Percentiles rank a stretch among this genome's conserved stretches.
These are phyloP conservation scores for Palloptera scutellata DNA, from an alignment of 2,888 invertebrate genomes.

Conservation along the genomic window DNA sequence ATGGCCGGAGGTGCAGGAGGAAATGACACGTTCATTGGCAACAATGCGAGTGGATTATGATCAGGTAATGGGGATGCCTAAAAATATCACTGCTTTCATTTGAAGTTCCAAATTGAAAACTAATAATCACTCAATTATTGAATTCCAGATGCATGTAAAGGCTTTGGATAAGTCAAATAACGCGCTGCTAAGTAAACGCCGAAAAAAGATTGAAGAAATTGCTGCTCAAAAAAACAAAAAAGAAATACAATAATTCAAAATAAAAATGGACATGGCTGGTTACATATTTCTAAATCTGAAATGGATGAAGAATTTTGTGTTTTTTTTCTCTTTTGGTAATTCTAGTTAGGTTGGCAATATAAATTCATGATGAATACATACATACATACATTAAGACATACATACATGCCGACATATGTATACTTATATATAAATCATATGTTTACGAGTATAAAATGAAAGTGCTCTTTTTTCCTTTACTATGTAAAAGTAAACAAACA, in stretches of 20 bases:
- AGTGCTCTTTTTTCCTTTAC: conserved; percentile 41
- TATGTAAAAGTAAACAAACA: conserved; percentile 42
- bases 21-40: conserved; percentile 96
- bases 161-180: conserved; percentile 93
- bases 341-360: conserved; percentile 9
- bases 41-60: conserved; percentile 99
- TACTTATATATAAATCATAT: conserved; percentile 17
- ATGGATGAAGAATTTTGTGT: conserved; percentile 8
- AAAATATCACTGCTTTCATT: neutral
- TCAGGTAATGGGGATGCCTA: conserved; percentile 67
- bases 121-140: neutral
- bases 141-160: conserved; percentile 83
- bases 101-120: neutral
- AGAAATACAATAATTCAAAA: conserved; percentile 18
- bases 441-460: conserved; percentile 26
- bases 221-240: conserved; percentile 39
- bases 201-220: conserved; percentile 66
- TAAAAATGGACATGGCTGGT: neutral
- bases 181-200: conserved; percentile 85
- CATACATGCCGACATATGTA: conserved; percentile 11
- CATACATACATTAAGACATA: conserved; percentile 2
- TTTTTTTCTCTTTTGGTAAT: conserved; percentile 13
- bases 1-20: conserved; percentile 98
- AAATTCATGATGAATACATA: conserved; percentile 5
- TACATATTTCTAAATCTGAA: neutral